Percentiles rank a stretch among this genome's conserved stretches.
Conservation (phyloP, 2,113 vertebrate species). For the Pholis gunnellus region DNA sequence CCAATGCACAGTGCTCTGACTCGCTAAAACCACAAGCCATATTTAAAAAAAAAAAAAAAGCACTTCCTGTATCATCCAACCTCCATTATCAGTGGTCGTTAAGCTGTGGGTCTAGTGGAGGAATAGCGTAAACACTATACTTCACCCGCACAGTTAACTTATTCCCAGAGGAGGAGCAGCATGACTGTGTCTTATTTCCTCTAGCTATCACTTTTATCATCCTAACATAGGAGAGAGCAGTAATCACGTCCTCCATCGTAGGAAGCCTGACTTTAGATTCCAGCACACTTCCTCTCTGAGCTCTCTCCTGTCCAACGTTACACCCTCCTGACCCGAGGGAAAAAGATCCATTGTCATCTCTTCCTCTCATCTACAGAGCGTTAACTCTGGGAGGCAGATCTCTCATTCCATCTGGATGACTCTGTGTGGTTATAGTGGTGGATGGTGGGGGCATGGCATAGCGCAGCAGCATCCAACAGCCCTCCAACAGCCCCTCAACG, state of each 20-base stretch:
- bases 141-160: conserved; percentile 43
- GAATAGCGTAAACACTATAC: conserved; percentile 58
- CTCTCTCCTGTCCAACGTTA: conserved; percentile 41
- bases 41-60: conserved; percentile 33
- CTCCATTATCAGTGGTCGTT: conserved; percentile 33
- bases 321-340: conserved; percentile 50
- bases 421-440: conserved; percentile 38
- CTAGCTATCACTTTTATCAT: conserved; percentile 34
- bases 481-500: conserved; percentile 29
- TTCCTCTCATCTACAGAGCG: conserved; percentile 77
- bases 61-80: conserved; percentile 53
- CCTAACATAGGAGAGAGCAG: conserved; percentile 3
- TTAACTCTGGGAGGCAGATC: conserved; percentile 59
- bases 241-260: conserved; percentile 52
- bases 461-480: conserved; percentile 12
- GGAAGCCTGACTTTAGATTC: conserved; percentile 51
- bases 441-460: conserved; percentile 34
- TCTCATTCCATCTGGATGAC: conserved; percentile 82
- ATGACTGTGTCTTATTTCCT: conserved; percentile 36
- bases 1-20: not conserved
- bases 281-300: conserved; percentile 64
- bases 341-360: conserved; percentile 75
- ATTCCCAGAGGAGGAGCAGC: conserved; percentile 41
- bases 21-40: conserved; percentile 44
- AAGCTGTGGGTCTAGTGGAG: conserved; percentile 41